These are phyloP conservation scores for Numenius arquata DNA, from an alignment of 2,113 vertebrate genomes.

Conservation along the genomic window DNA sequence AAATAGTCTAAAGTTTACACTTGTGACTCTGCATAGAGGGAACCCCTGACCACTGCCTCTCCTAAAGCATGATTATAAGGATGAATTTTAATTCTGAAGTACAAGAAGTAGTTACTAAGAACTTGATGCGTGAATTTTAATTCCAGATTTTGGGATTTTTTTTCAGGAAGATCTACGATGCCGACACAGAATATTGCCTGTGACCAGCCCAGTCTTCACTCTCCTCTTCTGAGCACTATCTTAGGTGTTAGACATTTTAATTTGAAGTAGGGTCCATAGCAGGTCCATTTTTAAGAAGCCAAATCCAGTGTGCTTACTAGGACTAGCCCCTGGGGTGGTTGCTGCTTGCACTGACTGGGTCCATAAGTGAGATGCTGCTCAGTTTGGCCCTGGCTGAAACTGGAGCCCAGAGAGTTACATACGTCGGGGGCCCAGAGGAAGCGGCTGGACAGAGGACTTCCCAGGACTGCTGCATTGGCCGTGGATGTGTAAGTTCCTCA, in stretches of 20 bases:
- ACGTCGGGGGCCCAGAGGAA: background rate
- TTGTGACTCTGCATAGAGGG: background rate
- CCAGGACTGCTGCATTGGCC: background rate
- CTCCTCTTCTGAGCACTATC: background rate
- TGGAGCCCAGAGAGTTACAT: background rate
- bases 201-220: background rate
- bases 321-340: background rate
- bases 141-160: background rate
- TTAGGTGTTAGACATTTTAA: background rate
- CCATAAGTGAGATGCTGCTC: background rate
- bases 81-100: background rate
- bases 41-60: background rate
- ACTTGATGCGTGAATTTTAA: background rate
- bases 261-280: background rate
- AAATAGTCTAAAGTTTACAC: background rate
- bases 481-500: background rate
- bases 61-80: background rate
- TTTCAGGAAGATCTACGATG: background rate
- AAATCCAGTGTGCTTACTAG: background rate
- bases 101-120: background rate
- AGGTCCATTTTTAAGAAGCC: background rate
- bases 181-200: background rate
- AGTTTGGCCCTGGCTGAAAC: background rate
- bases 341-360: background rate
- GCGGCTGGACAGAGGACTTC: background rate